Conservation (phyloP, 2,888 invertebrate species). For the Dasypogon diadema region DNA sequence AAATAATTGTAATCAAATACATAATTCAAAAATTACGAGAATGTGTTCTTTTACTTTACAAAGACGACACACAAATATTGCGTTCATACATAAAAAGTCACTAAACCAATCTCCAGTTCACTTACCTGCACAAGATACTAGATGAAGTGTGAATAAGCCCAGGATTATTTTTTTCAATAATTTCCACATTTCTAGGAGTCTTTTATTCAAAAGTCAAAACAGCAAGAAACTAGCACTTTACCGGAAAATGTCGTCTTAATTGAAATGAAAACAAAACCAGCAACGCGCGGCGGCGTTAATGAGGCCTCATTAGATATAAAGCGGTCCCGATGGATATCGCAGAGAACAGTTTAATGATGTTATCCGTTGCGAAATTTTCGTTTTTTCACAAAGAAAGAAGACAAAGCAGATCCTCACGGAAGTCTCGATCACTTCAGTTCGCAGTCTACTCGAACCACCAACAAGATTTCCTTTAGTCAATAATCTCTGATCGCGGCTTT, state of each 20-base stretch:
- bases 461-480: not conserved
- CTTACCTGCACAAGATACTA: not conserved
- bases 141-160: not conserved
- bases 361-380: not conserved
- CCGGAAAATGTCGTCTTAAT: not conserved
- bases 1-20: too few species aligned
- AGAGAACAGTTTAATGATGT: conserved; percentile 22
- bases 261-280: not conserved
- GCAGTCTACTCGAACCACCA: not conserved
- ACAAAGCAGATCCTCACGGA: conserved; percentile 22
- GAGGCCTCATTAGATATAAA: not conserved
- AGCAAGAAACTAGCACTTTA: not conserved
- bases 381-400: not conserved
- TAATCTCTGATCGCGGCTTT: conserved; percentile 28
- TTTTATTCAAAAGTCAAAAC: not conserved
- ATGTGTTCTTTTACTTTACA: too few species aligned
- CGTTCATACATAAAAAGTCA: too few species aligned
- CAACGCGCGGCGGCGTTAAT: not conserved
- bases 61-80: too few species aligned
- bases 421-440: conserved; percentile 11
- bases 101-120: too few species aligned
- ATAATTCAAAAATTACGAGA: too few species aligned
- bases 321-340: conserved; percentile 37
- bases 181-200: not conserved
- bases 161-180: not conserved